Conservation (phyloP, 1,140 invertebrate species). For the Nasonia longicornis region DNA sequence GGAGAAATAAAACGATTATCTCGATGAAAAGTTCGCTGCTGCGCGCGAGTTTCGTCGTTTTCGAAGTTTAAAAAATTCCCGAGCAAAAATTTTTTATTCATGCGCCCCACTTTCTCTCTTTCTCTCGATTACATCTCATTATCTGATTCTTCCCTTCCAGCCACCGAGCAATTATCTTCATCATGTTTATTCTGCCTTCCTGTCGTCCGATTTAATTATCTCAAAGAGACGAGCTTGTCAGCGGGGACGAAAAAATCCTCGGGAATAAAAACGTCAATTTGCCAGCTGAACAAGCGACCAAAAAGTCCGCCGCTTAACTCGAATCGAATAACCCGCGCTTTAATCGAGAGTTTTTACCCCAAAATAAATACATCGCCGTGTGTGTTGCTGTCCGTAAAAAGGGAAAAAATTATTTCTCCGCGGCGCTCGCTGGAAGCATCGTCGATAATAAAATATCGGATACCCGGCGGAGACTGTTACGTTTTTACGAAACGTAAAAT, state of each 20-base stretch:
- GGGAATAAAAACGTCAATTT: background rate
- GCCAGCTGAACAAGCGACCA: background rate
- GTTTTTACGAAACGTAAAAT: constrained; percentile 9
- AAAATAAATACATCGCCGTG: background rate
- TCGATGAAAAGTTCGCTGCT: background rate
- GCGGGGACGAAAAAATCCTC: background rate
- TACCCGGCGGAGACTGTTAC: background rate
- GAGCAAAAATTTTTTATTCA: constrained; percentile 2
- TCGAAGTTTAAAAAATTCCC: background rate
- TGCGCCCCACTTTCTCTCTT: background rate
- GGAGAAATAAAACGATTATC: background rate
- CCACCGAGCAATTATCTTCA: constrained; percentile 13
- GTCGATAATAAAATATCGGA: background rate
- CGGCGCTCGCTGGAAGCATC: background rate
- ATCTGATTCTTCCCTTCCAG: constrained; percentile 10
- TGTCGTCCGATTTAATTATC: constrained; percentile 4
- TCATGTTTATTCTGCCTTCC: constrained; percentile 18
- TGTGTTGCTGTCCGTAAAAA: background rate
- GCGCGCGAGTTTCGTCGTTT: background rate
- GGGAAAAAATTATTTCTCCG: background rate
- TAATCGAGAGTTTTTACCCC: background rate
- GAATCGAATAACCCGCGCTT: background rate
- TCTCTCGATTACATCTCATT: constrained; percentile 11
- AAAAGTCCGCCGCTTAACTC: background rate
- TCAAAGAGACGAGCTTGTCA: background rate